Evolutionary conservation across 2,797 vertebrate species (phyloP), one percentile per base, ranked within the genome.

Genomic region (Sebastiscus albofasciatus): DNA sequence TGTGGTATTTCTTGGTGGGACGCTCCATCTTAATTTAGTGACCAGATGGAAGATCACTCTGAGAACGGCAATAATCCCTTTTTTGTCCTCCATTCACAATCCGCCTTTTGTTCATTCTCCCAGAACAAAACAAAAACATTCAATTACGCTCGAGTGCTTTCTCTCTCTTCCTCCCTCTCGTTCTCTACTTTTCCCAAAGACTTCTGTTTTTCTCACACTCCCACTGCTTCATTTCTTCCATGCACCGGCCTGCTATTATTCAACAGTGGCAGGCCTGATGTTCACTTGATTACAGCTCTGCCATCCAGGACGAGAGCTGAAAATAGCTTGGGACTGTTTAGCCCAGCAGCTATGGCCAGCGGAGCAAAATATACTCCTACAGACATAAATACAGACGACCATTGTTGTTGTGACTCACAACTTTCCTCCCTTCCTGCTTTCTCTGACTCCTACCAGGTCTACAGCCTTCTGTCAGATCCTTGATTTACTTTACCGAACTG

Each of bases 251-350:
- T 75, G 81, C 85, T 69, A 79, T 92, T 90, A 89, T 90, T 90
- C 87, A 92, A 67, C 86, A 79, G 87, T 72, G 83, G 90, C 84
- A 79, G 83, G 69, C 86, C 90, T 93, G 92, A 94, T 89, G 84
- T 87, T 87, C 82, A 67, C 80, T 93, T 95, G 91, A 95, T 95
- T 95, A 94, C 89, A 94, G 89, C 84, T 82, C 77, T 92, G 83
- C 83, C 81, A 79, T 90, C 91, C 90, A 90, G 87, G 66, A 90
- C 8, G 58, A 83, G 77, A 73, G 74, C 86, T 90, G 83, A 90
- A 93, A 94, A 94, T 93, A 94, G 88, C 86, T 73, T 74, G 67
- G 39, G 79, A 82, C 84, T 81, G 71, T 90, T 89, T 66, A 66
- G 84, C 76, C 85, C 81, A 86, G 85, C 79, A 85, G 87, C 88